phyloP scores from a whole-genome alignment of 2,888 invertebrate genomes.

The Lissocephala sabroskyi region DNA sequence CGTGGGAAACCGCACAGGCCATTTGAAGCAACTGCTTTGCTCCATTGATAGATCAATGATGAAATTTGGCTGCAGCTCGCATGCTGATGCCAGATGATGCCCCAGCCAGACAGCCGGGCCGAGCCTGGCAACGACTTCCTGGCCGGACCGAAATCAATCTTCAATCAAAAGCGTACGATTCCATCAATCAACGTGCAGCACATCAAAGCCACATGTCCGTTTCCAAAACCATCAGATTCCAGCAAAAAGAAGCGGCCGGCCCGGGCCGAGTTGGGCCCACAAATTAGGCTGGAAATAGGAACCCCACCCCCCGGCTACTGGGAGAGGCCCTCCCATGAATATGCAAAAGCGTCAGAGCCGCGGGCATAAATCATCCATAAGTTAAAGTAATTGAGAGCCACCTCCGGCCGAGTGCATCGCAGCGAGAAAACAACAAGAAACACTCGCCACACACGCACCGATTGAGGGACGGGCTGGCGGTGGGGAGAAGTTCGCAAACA shows the following conservation, averaged over 20 bases:
- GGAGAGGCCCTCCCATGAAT: too few relatives aligned
- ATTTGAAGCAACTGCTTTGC: too few relatives aligned
- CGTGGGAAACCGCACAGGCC: too few relatives aligned
- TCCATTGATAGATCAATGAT: too few relatives aligned
- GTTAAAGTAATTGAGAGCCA: slow-evolving; percentile 53
- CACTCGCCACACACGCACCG: too few relatives aligned
- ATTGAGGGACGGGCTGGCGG: too few relatives aligned
- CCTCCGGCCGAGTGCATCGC: not conserved
- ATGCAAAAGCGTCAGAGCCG: slow-evolving; percentile 16
- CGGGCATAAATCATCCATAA: slow-evolving; percentile 36
- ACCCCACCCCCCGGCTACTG: not conserved
- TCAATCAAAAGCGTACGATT: slow-evolving; percentile 55
- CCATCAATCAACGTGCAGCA: slow-evolving; percentile 48
- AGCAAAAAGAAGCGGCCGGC: slow-evolving; percentile 12
- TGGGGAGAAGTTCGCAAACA: slow-evolving; percentile 52
- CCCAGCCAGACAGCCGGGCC: too few relatives aligned
- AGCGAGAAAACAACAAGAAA: not conserved
- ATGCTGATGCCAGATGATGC: too few relatives aligned
- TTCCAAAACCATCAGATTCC: slow-evolving; percentile 17
- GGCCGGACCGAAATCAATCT: too few relatives aligned
- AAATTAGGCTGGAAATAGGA: slow-evolving; percentile 28
- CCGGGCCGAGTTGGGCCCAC: not conserved
- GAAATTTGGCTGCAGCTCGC: too few relatives aligned
- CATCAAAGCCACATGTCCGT: slow-evolving; percentile 41
- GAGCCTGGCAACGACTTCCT: too few relatives aligned